phyloP scores from a whole-genome alignment of 2,113 vertebrate species.

The Paratilapia polleni region DNA sequence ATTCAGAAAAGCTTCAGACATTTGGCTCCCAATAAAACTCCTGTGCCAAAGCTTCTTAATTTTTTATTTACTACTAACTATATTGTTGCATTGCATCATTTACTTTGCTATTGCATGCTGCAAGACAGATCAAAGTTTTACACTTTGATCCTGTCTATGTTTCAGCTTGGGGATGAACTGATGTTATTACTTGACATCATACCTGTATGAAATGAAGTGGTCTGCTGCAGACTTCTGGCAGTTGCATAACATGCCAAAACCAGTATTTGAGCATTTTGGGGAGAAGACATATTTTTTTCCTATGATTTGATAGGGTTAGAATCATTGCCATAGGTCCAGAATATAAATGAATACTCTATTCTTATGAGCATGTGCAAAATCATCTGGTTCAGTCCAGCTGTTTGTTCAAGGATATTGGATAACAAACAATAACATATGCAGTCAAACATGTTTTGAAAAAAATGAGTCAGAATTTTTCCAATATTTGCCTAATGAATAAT shows the following conservation, averaged over 20 bases:
- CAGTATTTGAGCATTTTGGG: slow-evolving; percentile 2
- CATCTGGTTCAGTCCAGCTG: background rate
- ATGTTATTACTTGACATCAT: slow-evolving; percentile 15
- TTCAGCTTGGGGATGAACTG: background rate
- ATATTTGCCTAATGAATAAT: background rate
- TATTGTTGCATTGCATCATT: slow-evolving; percentile 16
- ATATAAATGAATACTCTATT: background rate
- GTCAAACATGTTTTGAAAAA: no score
- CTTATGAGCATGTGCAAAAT: background rate
- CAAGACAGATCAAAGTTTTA: background rate
- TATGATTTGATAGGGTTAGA: background rate
- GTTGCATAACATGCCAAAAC: background rate
- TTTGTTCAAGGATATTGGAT: background rate
- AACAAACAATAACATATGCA: background rate
- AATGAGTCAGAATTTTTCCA: background rate
- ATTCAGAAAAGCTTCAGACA: slow-evolving; percentile 36
- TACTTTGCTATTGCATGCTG: background rate
- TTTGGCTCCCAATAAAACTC: slow-evolving; percentile 17
- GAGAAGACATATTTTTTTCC: background rate
- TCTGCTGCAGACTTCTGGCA: background rate
- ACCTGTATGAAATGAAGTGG: background rate
- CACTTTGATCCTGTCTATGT: background rate
- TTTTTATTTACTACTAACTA: slow-evolving; percentile 26
- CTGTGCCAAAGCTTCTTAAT: background rate
- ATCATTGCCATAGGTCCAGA: background rate